Percentiles rank a stretch among this genome's conserved stretches.
Conservation (phyloP, 2,113 vertebrate species). For the Hypanus sabinus region DNA sequence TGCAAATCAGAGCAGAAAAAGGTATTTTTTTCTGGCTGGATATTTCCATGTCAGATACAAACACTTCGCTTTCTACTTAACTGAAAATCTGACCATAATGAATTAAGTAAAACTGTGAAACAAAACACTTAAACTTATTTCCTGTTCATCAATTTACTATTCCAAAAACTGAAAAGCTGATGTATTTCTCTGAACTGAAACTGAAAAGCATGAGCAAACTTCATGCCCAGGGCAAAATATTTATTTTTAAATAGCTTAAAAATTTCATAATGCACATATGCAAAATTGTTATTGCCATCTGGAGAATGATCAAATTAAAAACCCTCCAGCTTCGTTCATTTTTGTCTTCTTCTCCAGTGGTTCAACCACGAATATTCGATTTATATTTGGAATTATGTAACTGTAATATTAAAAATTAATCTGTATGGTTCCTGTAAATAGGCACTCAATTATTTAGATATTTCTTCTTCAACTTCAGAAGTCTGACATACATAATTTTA, state of each 20-base stretch:
- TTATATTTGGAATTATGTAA: background rate
- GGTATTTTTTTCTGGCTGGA: no score
- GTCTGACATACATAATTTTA: background rate
- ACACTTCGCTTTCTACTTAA: no score
- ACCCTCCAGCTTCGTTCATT: background rate
- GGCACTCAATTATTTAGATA: background rate
- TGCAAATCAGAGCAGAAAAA: no score
- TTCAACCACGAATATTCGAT: background rate
- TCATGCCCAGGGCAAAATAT: background rate
- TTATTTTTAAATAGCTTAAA: background rate
- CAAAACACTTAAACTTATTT: background rate
- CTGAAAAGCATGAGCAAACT: background rate
- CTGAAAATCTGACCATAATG: no score
- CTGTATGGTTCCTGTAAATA: background rate
- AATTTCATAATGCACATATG: background rate
- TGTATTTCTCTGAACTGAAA: no score
- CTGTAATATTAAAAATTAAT: background rate
- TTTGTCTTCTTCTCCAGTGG: background rate
- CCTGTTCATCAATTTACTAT: background rate
- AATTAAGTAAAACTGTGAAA: background rate
- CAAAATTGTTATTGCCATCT: background rate
- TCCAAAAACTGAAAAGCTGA: background rate
- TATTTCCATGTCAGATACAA: no score
- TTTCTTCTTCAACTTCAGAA: background rate
- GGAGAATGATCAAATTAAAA: background rate